These are phyloP conservation scores for Acanthaster planci DNA, from an alignment of 35 echinoderm and acorn worm species.

Conservation along the genomic window DNA sequence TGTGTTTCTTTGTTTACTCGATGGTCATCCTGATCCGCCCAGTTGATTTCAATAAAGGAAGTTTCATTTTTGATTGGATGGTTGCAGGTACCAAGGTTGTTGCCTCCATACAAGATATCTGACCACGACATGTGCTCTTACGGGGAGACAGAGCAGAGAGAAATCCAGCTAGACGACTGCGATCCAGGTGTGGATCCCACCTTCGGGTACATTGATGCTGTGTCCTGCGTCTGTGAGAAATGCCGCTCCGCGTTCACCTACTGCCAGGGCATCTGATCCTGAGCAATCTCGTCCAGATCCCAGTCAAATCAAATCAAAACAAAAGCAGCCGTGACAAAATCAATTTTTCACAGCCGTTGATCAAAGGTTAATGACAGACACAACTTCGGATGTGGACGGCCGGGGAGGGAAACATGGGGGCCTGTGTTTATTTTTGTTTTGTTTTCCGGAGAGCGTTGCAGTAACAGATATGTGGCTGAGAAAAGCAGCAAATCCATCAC, in stretches of 20 bases:
- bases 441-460: too few relatives aligned
- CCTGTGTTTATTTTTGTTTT: too few relatives aligned
- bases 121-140: constrained; percentile 95
- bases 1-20: not conserved
- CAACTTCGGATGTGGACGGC: too few relatives aligned
- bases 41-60: too few relatives aligned
- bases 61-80: too few relatives aligned
- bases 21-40: not conserved
- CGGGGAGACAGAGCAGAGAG: constrained; percentile 39
- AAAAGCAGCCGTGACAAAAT: too few relatives aligned
- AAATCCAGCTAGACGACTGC: constrained; percentile 81
- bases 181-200: constrained; percentile 83
- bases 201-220: constrained; percentile 61
- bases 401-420: too few relatives aligned
- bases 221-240: constrained; percentile 66
- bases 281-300: not conserved
- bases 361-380: too few relatives aligned
- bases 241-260: constrained; percentile 60
- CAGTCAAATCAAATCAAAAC: too few relatives aligned
- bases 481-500: too few relatives aligned
- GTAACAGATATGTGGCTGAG: too few relatives aligned
- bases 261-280: constrained; percentile 52
- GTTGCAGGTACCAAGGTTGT: constrained; percentile 64
- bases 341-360: too few relatives aligned
- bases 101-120: constrained; percentile 74